These are phyloP conservation scores for Oxyura jamaicensis DNA, from an alignment of 2,113 vertebrate genomes.

Conservation along the genomic window DNA sequence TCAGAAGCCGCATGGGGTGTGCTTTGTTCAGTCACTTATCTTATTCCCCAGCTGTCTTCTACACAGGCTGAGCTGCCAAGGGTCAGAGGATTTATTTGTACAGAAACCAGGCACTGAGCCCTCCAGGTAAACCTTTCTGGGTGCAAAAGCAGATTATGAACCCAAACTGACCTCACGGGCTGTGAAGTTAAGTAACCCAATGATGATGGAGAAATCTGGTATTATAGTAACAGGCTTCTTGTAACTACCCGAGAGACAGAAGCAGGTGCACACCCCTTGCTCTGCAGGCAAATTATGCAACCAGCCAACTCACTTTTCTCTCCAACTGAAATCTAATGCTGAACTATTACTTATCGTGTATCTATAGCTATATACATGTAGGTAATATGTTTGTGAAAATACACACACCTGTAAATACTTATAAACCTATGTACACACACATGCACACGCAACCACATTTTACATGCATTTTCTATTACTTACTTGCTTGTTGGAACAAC, in stretches of 20 bases:
- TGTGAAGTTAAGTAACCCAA: background rate
- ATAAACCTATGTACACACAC: background rate
- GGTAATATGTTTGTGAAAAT: background rate
- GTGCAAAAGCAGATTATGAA: background rate
- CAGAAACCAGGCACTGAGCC: too few relatives aligned
- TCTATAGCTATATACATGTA: background rate
- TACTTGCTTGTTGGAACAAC: slow-evolving; percentile 84
- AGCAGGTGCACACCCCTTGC: background rate
- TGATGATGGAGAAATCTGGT: background rate
- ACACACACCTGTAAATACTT: fast-evolving
- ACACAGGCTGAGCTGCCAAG: background rate
- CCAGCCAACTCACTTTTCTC: background rate
- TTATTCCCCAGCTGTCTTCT: background rate
- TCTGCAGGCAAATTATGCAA: background rate
- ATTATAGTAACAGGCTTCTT: background rate
- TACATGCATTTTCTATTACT: background rate
- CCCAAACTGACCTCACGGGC: background rate
- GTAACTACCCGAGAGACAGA: background rate
- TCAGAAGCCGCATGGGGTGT: background rate
- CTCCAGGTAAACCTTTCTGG: background rate
- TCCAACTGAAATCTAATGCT: background rate
- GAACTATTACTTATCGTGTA: background rate
- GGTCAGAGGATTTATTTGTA: background rate
- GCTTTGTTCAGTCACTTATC: background rate
- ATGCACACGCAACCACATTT: background rate